phyloP scores from a whole-genome alignment of 2,888 invertebrate genomes.

The Tetragnatha montana region DNA sequence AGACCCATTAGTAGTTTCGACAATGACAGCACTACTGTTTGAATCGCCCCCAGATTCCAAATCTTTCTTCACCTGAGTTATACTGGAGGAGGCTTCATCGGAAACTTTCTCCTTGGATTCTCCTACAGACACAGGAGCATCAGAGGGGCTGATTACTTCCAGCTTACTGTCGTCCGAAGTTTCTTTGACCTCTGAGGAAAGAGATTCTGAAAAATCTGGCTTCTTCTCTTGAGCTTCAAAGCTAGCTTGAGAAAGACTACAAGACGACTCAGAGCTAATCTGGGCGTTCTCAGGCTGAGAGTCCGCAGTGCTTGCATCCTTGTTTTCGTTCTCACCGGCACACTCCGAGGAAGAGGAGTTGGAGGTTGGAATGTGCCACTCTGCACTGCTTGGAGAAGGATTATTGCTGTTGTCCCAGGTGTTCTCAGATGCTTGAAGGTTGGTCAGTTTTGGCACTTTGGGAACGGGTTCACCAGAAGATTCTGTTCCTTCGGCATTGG shows the following conservation, averaged over 20 bases:
- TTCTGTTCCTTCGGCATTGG: not conserved
- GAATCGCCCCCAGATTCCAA: not conserved
- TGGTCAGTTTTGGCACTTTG: constrained; percentile 44
- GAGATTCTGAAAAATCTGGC: constrained; percentile 6
- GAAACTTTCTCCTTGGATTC: not conserved
- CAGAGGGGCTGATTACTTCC: constrained; percentile 3
- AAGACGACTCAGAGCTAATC: constrained; percentile 45
- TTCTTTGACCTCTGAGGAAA: not conserved
- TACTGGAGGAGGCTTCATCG: not conserved
- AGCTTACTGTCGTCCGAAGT: not conserved
- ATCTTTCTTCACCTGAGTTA: constrained; percentile 14
- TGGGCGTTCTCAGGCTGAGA: constrained; percentile 20
- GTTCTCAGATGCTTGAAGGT: constrained; percentile 22
- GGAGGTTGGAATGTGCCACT: constrained; percentile 64
- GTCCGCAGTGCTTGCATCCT: not conserved
- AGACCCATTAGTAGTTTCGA: constrained; percentile 8
- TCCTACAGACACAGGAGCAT: not conserved
- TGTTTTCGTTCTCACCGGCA: constrained; percentile 27
- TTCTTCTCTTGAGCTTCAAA: constrained; percentile 35
- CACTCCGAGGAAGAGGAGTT: constrained; percentile 58
- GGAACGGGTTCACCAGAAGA: constrained; percentile 41
- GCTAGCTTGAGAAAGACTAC: constrained; percentile 40
- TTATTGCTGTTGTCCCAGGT: constrained; percentile 49
- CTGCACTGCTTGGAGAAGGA: constrained; percentile 55
- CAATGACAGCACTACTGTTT: not conserved